Conservation (phyloP, 1,140 invertebrate species). For the Goniozus legneri region DNA sequence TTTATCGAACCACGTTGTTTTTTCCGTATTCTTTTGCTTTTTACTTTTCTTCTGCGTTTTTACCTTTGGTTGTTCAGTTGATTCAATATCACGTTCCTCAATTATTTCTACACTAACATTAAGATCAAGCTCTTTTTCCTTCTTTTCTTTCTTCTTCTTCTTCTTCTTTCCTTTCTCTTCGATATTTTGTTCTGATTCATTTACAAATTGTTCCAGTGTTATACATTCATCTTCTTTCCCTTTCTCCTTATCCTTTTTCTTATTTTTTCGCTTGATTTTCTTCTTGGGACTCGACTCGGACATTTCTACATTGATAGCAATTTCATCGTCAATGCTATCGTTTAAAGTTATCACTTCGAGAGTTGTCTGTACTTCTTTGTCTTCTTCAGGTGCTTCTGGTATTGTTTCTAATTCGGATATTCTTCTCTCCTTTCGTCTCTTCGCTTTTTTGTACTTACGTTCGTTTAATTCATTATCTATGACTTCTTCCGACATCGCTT, state of each 20-base stretch:
- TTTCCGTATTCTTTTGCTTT: not conserved
- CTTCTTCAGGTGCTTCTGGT: constrained; percentile 34
- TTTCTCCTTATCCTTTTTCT: constrained; percentile 22
- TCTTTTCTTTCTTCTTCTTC: not conserved
- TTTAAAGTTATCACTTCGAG: not conserved
- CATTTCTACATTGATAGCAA: not conserved
- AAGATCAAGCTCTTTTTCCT: not conserved
- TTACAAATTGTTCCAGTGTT: not conserved
- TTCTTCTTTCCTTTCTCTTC: constrained; percentile 2
- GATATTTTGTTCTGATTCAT: not conserved
- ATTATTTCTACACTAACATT: constrained; percentile 1
- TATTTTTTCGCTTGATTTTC: constrained; percentile 11
- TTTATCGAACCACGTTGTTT: not conserved
- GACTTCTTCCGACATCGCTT: constrained; percentile 25
- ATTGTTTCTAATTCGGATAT: constrained; percentile 38
- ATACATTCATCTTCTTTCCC: constrained; percentile 4
- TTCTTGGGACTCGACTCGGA: not conserved
- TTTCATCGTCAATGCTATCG: not conserved
- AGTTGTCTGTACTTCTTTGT: constrained; percentile 21
- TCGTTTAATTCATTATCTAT: constrained; percentile 39
- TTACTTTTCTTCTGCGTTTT: not conserved
- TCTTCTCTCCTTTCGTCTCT: constrained; percentile 19
- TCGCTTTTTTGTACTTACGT: constrained; percentile 24
- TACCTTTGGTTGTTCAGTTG: not conserved
- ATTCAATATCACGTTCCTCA: constrained; percentile 2